Conservation (phyloP, 2,888 invertebrate species). For the Aleiodes leptofemur region DNA sequence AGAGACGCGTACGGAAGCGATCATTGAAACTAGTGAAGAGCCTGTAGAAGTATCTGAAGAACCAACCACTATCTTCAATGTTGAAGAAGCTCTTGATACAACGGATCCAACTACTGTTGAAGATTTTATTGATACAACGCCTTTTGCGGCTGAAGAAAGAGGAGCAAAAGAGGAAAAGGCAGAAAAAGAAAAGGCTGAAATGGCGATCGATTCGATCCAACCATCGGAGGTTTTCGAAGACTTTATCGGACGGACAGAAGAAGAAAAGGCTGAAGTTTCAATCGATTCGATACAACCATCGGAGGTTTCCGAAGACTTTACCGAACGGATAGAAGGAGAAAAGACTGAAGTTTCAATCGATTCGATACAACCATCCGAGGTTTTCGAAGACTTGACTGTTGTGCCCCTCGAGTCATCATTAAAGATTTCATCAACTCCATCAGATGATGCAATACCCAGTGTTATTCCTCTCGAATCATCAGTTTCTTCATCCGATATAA, state of each 20-base stretch:
- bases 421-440: constrained; percentile 37
- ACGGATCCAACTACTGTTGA: not conserved
- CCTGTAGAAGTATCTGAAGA: too few relatives aligned
- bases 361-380: constrained; percentile 32
- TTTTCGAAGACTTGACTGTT: constrained; percentile 50
- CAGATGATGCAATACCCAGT: constrained; percentile 64
- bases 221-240: not conserved
- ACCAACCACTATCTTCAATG: too few relatives aligned
- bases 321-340: constrained; percentile 18
- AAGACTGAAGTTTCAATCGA: constrained; percentile 16
- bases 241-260: not conserved
- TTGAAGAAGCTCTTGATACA: too few relatives aligned
- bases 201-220: too few relatives aligned
- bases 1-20: too few relatives aligned
- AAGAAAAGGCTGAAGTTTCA: not conserved
- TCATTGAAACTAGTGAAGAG: too few relatives aligned
- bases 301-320: not conserved
- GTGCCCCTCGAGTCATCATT: constrained; percentile 51
- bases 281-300: too few relatives aligned
- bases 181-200: not conserved
- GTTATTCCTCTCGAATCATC: constrained; percentile 68
- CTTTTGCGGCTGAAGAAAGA: constrained; percentile 30
- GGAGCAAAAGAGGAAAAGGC: not conserved
- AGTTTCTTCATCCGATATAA: constrained; percentile 11
- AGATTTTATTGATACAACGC: not conserved